Evolutionary conservation across 2,797 vertebrate species (phyloP).

Genomic region (Lagodon rhomboides): DNA sequence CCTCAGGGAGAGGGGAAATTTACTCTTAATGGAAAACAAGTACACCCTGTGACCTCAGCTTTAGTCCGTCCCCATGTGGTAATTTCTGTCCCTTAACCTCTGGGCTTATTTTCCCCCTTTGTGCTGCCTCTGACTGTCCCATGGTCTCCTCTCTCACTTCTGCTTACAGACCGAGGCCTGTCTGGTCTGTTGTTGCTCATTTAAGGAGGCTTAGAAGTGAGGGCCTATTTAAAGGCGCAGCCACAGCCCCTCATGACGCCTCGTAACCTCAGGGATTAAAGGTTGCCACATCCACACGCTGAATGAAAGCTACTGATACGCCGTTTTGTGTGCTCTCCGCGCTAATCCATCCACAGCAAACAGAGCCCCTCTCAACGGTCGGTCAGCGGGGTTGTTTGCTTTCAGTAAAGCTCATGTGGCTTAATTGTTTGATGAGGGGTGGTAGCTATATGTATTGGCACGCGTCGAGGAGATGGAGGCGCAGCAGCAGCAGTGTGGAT

Average conservation of each 20-base stretch:
- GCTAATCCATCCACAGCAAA: constrained; percentile 11
- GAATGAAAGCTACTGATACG: constrained; percentile 2
- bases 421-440: constrained; percentile 47
- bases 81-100: constrained; percentile 62
- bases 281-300: not conserved
- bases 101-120: constrained; percentile 41
- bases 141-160: constrained; percentile 58
- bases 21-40: constrained; percentile 67
- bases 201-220: constrained; percentile 25
- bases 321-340: not conserved
- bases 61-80: constrained; percentile 62
- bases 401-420: constrained; percentile 17
- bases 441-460: constrained; percentile 29
- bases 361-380: constrained; percentile 1
- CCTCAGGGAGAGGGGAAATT: constrained; percentile 65
- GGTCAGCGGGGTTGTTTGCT: constrained; percentile 14
- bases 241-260: not conserved
- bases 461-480: constrained; percentile 34
- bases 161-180: constrained; percentile 41
- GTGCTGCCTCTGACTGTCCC: constrained; percentile 50
- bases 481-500: constrained; percentile 26
- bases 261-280: not conserved
- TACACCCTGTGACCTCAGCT: constrained; percentile 64
- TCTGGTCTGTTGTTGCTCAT: constrained; percentile 23
- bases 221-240: constrained; percentile 14